These are phyloP conservation scores for Bhutanitis thaidina DNA, from an alignment of 2,888 invertebrate species.

Conservation along the genomic window DNA sequence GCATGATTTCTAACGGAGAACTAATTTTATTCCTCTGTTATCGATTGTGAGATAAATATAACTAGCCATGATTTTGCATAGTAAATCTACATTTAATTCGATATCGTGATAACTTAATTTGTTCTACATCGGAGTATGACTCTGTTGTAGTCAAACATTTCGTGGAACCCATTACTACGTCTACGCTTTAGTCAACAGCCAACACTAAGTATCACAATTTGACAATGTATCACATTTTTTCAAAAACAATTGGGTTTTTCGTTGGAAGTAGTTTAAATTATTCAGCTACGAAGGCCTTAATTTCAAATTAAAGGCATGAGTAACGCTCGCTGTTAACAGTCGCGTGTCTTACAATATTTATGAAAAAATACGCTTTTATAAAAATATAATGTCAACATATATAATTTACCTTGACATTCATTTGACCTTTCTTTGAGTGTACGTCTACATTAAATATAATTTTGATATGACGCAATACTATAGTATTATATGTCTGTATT, in stretches of 20 bases:
- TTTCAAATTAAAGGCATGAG: conserved; percentile 12
- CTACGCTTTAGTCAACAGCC: neutral
- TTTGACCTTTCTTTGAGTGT: neutral
- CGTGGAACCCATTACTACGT: conserved; percentile 3
- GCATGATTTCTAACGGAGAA: too few relatives aligned
- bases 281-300: conserved; percentile 4
- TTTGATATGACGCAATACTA: too few relatives aligned
- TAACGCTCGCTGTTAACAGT: conserved; percentile 3
- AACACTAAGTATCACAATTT: neutral
- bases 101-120: neutral
- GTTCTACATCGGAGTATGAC: neutral
- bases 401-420: conserved; percentile 10
- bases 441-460: too few relatives aligned
- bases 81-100: too few relatives aligned
- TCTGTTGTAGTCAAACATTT: neutral
- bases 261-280: conserved; percentile 7
- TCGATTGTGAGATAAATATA: too few relatives aligned
- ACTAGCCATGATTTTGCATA: too few relatives aligned
- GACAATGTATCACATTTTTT: neutral
- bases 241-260: conserved; percentile 1
- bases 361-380: conserved; percentile 7
- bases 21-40: too few relatives aligned
- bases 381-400: neutral
- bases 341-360: conserved; percentile 14
- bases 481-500: too few relatives aligned